phyloP scores from a whole-genome alignment of 2,113 vertebrate species.

The Macaca mulatta region DNA sequence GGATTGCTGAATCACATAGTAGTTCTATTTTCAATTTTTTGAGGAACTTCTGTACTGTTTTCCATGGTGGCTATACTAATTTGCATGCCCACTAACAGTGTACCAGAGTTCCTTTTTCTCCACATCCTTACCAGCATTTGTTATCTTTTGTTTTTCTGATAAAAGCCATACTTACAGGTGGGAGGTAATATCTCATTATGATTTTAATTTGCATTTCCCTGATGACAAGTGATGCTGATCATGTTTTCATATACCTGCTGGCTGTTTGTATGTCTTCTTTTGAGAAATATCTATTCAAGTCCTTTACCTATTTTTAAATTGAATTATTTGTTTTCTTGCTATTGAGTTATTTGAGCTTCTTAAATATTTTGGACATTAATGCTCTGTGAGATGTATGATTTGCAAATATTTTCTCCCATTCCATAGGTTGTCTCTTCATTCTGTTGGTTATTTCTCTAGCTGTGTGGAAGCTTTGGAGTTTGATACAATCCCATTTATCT shows the following conservation, averaged over 20 bases:
- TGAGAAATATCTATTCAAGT: neutral
- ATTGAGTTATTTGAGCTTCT: neutral
- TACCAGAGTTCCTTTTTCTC: neutral
- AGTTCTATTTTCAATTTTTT: neutral
- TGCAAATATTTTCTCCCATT: neutral
- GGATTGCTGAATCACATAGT: neutral
- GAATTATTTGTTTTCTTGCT: neutral
- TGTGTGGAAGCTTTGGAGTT: neutral
- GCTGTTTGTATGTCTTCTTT: neutral
- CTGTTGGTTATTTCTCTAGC: neutral
- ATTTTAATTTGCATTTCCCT: neutral
- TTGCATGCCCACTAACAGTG: neutral
- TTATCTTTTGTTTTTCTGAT: neutral
- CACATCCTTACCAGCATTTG: neutral
- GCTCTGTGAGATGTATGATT: neutral
- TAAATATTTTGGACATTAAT: neutral
- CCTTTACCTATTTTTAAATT: neutral
- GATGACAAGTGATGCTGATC: neutral
- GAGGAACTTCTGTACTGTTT: neutral
- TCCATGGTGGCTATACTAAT: neutral
- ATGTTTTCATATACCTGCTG: neutral
- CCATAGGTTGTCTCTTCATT: neutral
- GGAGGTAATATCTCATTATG: neutral
- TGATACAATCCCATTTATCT: neutral
- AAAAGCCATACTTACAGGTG: neutral